Evolutionary conservation across 2,113 vertebrate species (phyloP), one percentile per base, ranked within the genome.

Genomic region (Chamaea fasciata): DNA sequence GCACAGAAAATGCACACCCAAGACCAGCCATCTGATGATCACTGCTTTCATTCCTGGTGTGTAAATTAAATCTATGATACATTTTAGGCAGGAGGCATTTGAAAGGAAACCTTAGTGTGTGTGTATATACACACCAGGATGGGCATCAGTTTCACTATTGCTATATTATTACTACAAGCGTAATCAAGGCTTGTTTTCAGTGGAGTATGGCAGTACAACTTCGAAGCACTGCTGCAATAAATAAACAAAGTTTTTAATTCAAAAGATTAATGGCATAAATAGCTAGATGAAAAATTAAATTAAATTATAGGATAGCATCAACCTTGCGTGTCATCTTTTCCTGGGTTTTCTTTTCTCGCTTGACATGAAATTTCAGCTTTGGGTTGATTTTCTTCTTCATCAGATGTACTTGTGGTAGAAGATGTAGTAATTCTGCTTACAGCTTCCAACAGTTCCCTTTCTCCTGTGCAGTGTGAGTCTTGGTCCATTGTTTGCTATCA

Each of bases 401-500:
- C 84, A 47, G 73, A 55, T 30, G 49, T 50, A 42, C 7, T 53
- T 63, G 75, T 31, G 39, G 42, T 68, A 67, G 78, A 85, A 70
- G 47, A 85, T 3, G 55, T 42, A 39, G 92, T 39, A 62, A 90
- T 89, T 28, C 33, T 83, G 52, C 21, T 78, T 44, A 46, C 74
- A 62, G 59, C 69, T 87, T 97, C 92, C 50, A 82, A 3, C 12
- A 84, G 60, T 27, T 92, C 70, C 24, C 24, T 46, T 73, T 83
- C 88, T 76, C 64, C 83, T 49, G 62, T 26, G 65, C 74, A 68
- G 17, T 39, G 53, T 12, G 57, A 59, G 27, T 57, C 94, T 55
- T 67, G 67, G 37, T 96, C 97, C 97, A 97, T 97, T 37, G 65
- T 59, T 84, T 89, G 52, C 37, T 88, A 13, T 19, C 39, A 16